Base-by-base conservation (phyloP, 2,113 vertebrate species). In the Alces alces region DNA sequence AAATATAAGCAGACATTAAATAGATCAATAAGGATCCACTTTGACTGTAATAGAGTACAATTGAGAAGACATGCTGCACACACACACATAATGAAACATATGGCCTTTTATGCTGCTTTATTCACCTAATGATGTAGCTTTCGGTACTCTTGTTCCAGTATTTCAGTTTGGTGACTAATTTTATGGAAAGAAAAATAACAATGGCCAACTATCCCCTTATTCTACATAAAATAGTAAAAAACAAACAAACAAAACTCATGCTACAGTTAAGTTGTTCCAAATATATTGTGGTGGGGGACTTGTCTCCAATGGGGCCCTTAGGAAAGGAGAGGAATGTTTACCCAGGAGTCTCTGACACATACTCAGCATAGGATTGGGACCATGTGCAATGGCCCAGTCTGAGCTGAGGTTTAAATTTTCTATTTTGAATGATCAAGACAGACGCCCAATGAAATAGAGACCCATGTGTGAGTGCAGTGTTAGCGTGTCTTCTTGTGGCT, bases 151-250 rank as follows among this genome's bases (percentile, higher is more conserved):
- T 33, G 3, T 66, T 19, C 43, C 36, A 43, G 8, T 64, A 47
- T 17, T 82, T 93, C n/a, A 92, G 14, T 43, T 39, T 96, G 28
- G 16, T 93, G 85, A 89, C n/a, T 94, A 78, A 96, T 93, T 89
- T 57, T 87, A 78, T 43, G 57, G 30, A 50, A 96, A 19, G 30
- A 86, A 36, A 83, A 89, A 93, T 86, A 93, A 86, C 6, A 96
- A 90, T 19, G 25, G n/a, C 45, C 25, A 47, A 66, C 1, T 3
- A 25, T 70, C 6, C 12, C 15, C 3, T 90, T 55, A 86, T 54
- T 19, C 16, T 25, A 47, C 12, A 23, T 10, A 82, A 91, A 10
- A 19, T 28, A 73, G 45, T 52, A 33, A 64, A 64, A 33, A 64
- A 64, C 60, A 45, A 79, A 92, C 91, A 66, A 91, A 89, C 7